Conservation (phyloP, 1,140 invertebrate genomes). For the Sitophilus oryzae region DNA sequence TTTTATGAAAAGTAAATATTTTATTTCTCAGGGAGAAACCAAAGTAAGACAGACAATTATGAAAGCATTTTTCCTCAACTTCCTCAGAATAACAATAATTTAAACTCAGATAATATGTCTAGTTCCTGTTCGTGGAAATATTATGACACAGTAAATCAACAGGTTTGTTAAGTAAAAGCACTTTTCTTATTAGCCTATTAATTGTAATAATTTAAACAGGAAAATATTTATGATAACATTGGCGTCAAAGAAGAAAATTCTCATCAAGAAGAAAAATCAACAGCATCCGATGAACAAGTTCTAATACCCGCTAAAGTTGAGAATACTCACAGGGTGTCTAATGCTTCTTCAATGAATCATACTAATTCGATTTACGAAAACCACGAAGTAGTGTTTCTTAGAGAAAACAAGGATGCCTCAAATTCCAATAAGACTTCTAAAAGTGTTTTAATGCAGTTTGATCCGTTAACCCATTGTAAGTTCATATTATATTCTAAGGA, state of each 20-base stretch:
- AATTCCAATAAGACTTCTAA: constrained; percentile 24
- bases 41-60: constrained; percentile 30
- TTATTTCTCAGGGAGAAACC: background rate
- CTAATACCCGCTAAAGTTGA: constrained; percentile 32
- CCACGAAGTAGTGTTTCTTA: constrained; percentile 4
- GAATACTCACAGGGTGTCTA: background rate
- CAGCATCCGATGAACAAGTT: constrained; percentile 15
- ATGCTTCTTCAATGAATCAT: background rate
- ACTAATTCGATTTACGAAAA: constrained; percentile 20
- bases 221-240: constrained; percentile 30
- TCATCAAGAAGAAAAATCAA: background rate
- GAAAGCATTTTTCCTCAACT: constrained; percentile 47
- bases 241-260: background rate
- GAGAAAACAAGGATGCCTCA: background rate
- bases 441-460: constrained; percentile 42
- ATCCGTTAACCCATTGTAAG: constrained; percentile 32
- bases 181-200: too few species aligned
- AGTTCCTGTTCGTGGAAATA: constrained; percentile 53
- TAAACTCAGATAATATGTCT: constrained; percentile 38
- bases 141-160: constrained; percentile 45
- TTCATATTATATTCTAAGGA: too few species aligned
- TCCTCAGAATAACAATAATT: constrained; percentile 39
- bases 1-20: too few species aligned
- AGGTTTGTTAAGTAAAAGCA: constrained; percentile 25
- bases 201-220: too few species aligned